Conservation (phyloP, 2,888 invertebrate species). For the Hirtodrosophila trivittata region DNA sequence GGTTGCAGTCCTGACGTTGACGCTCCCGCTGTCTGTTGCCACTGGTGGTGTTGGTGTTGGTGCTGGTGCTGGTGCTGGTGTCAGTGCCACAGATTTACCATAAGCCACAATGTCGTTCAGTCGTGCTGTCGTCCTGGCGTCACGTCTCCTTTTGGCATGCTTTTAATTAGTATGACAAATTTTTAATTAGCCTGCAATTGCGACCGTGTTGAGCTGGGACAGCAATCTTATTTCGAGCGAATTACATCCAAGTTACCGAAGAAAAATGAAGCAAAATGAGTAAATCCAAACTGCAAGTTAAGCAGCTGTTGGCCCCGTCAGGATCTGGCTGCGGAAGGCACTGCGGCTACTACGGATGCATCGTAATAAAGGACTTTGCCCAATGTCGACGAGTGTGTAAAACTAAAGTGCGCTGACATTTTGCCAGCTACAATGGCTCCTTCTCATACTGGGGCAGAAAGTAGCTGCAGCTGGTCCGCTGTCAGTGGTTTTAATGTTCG, state of each 20-base stretch:
- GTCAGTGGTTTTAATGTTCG: conserved; percentile 71
- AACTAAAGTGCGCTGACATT: conserved; percentile 72
- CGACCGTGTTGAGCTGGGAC: conserved; percentile 54
- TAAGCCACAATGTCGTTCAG: conserved; percentile 33
- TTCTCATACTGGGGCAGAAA: conserved; percentile 26
- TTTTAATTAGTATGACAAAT: conserved; percentile 79
- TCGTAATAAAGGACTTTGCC: conserved; percentile 72
- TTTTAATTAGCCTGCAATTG: conserved; percentile 75
- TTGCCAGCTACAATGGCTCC: conserved; percentile 44
- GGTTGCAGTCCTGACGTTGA: conserved; percentile 3
- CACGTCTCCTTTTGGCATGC: conserved; percentile 49
- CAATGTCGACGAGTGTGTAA: conserved; percentile 75
- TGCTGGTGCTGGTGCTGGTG: not conserved
- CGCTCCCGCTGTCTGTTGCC: no score
- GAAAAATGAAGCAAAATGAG: conserved; percentile 20
- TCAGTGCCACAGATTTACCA: conserved; percentile 53
- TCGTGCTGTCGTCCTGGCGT: conserved; percentile 26
- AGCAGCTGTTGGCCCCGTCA: conserved; percentile 65
- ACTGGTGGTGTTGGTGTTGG: not conserved
- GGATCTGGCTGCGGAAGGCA: not conserved
- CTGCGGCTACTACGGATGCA: conserved; percentile 22
- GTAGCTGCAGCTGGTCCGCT: conserved; percentile 49
- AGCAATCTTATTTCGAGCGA: conserved; percentile 68
- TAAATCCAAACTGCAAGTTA: conserved; percentile 50
- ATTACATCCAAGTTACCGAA: conserved; percentile 57